phyloP scores from a whole-genome alignment of 2,888 invertebrate species.

The Catonia carolina region DNA sequence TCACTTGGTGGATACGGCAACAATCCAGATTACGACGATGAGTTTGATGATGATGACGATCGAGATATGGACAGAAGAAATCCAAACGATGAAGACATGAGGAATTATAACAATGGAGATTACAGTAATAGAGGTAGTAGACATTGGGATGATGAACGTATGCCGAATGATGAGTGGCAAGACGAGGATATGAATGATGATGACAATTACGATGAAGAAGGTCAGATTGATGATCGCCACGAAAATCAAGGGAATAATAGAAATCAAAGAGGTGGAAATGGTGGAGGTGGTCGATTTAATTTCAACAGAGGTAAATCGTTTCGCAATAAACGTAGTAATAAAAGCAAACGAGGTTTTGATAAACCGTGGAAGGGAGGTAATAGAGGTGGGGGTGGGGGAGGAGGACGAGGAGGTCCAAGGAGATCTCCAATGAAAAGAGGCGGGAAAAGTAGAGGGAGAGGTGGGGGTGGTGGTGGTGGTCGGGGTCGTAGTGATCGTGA shows the following conservation, averaged over 20 bases:
- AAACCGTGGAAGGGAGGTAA: not conserved
- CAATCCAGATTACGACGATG: conserved; percentile 40
- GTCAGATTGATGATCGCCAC: not conserved
- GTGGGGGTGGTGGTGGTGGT: conserved; percentile 15
- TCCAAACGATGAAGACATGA: conserved; percentile 29
- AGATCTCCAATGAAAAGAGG: conserved; percentile 4
- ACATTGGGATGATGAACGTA: conserved; percentile 20
- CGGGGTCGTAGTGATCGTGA: not conserved
- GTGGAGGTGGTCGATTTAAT: conserved; percentile 7
- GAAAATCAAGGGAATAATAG: not conserved
- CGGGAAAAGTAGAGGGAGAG: conserved; percentile 9
- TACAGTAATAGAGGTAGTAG: conserved; percentile 15
- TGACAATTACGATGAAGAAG: conserved; percentile 23
- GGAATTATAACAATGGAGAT: conserved; percentile 35
- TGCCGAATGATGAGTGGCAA: conserved; percentile 21
- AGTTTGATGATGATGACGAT: conserved; percentile 44
- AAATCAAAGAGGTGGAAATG: conserved; percentile 14
- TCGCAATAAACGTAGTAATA: too few species aligned
- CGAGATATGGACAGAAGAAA: conserved; percentile 32
- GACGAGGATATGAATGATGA: conserved; percentile 22
- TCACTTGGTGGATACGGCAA: too few species aligned
- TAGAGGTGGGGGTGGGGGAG: not conserved
- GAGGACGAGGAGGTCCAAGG: conserved; percentile 1
- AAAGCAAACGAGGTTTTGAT: too few species aligned
- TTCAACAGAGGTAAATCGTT: too few species aligned